Base-by-base conservation (phyloP, 2,113 vertebrate genomes). In the Deroptyus accipitrinus region DNA sequence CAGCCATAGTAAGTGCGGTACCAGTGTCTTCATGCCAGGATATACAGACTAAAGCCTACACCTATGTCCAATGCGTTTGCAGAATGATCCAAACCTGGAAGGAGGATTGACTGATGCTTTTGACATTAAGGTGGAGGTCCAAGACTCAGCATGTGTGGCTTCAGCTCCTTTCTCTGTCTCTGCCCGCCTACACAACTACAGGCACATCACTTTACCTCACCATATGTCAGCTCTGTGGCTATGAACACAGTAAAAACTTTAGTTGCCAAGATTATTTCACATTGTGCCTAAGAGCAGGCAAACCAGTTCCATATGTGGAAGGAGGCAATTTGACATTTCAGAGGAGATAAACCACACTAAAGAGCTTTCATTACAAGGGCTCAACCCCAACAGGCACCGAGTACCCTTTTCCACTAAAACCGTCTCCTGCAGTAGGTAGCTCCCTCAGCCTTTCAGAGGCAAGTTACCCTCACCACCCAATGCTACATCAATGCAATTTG, bases 271-370 rank as follows among this genome's bases (percentile, higher is more conserved):
- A 82, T 82, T 68, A 96, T 92, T 97, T 82, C 83, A 44, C 57
- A 19, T 44, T 44, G 61, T 31, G 39, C 80, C 82, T 82, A 94
- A 87, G 89, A 88, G 84, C 74, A 46, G 28, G 52, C 46, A 91
- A 83, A 88, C 51, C 1, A 2, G 73, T 77, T 91, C 61, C 79
- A 61, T 20, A 78, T 48, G 67, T 0, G 4, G 69, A 84, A n/a
- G 49, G 76, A 91, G 46, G 59, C 66, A 91, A 87, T 86, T 24
- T 49, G 77, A 92, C 91, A 62, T 87, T 97, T 88, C 86, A 84
- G 88, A 74, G 46, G 61, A 92, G 88, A 90, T 35, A 96, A 91
- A 91, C 77, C 83, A 67, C 37, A 66, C 70, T 94, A 49, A 93
- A 95, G 74, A 91, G 81, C 70, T 91, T 72, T 79, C 61, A 85